Conservation (phyloP, 2,797 vertebrate species). For the Adrianichthys oophorus region DNA sequence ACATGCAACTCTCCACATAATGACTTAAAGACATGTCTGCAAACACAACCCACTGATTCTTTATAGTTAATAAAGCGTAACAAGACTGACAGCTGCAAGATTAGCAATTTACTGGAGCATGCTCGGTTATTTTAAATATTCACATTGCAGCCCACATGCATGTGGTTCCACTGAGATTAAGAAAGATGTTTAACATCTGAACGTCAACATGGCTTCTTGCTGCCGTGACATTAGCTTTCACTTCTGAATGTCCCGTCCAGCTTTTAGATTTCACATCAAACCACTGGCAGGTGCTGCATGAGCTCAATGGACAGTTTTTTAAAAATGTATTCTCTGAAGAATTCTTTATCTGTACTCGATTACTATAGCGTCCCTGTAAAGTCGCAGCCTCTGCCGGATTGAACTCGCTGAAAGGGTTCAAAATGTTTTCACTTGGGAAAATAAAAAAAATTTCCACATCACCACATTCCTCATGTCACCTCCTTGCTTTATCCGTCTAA, state of each 20-base stretch:
- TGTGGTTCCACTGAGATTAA: not conserved
- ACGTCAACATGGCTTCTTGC: not conserved
- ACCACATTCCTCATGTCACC: slow-evolving; percentile 43
- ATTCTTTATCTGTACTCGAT: slow-evolving; percentile 21
- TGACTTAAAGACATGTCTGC: slow-evolving; percentile 48
- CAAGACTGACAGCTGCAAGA: slow-evolving; percentile 37
- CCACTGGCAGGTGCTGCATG: slow-evolving; percentile 25
- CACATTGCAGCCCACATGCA: not conserved
- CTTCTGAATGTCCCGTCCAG: slow-evolving; percentile 23
- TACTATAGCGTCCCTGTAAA: slow-evolving; percentile 21
- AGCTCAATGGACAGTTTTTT: slow-evolving; percentile 17
- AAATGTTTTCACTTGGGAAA: slow-evolving; percentile 24
- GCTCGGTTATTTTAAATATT: slow-evolving; percentile 15
- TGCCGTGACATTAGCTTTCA: slow-evolving; percentile 3
- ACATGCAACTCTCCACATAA: slow-evolving; percentile 15
- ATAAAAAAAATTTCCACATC: slow-evolving; percentile 38
- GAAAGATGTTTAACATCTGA: slow-evolving; percentile 10
- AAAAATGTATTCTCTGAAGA: slow-evolving; percentile 30
- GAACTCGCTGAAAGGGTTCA: slow-evolving; percentile 31
- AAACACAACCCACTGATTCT: slow-evolving; percentile 40
- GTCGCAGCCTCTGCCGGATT: slow-evolving; percentile 30
- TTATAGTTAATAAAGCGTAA: slow-evolving; percentile 22
- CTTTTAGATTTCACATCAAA: slow-evolving; percentile 33
- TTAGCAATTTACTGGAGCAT: slow-evolving; percentile 35
- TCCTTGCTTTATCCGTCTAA: slow-evolving; percentile 39